Percentiles rank a stretch among this genome's conserved stretches.
Evolutionary conservation across 2,797 vertebrate species (phyloP).

Genomic region (Gymnocypris eckloni): DNA sequence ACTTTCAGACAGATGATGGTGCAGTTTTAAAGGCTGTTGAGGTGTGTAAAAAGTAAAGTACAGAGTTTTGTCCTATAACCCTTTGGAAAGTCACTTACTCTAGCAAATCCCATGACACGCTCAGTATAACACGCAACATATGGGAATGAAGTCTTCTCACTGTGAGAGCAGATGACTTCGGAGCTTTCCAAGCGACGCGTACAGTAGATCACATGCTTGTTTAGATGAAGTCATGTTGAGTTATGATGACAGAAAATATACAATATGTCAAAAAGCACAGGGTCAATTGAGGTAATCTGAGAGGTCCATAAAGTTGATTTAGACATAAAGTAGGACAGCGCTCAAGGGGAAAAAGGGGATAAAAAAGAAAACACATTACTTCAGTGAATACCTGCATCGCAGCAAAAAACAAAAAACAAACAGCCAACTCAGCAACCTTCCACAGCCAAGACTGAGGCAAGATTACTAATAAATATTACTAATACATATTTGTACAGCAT

Average conservation of each 20-base stretch:
- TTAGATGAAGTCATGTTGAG: constrained; percentile 33
- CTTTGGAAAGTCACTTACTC: constrained; percentile 34
- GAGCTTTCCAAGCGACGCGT: constrained; percentile 37
- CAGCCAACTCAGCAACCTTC: constrained; percentile 71
- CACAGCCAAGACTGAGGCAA: constrained; percentile 61
- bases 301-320: constrained; percentile 4
- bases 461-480: constrained; percentile 69
- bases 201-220: constrained; percentile 31
- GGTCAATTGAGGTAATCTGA: constrained; percentile 25
- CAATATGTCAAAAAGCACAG: constrained; percentile 27
- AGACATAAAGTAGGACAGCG: constrained; percentile 37
- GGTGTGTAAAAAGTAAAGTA: constrained; percentile 9
- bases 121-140: constrained; percentile 36
- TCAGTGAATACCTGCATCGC: constrained; percentile 66
- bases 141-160: constrained; percentile 42
- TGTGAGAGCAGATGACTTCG: constrained; percentile 54
- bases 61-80: constrained; percentile 21
- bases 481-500: constrained; percentile 67
- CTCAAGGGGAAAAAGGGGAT: background rate
- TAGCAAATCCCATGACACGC: constrained; percentile 27
- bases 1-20: constrained; percentile 17
- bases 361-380: constrained; percentile 62
- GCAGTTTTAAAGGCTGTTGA: constrained; percentile 13
- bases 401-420: constrained; percentile 62
- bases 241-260: constrained; percentile 32